phyloP scores from a whole-genome alignment of 2,797 vertebrate species.

The Muscicapa comitata region DNA sequence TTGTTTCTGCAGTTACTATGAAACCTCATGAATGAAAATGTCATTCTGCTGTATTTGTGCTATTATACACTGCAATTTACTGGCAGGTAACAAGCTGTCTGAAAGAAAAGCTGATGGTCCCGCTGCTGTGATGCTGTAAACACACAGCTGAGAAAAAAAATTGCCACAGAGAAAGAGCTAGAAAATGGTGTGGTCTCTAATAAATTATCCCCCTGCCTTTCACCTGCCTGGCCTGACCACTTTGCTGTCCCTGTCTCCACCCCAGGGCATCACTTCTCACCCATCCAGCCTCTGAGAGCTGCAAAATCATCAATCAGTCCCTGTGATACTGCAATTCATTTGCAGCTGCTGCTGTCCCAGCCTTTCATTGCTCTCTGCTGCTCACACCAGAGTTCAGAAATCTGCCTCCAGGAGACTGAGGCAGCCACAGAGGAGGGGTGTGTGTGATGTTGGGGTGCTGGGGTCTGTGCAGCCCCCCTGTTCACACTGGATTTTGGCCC shows the following conservation, averaged over 20 bases:
- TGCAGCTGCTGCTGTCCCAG: not conserved
- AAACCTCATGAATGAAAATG: slow-evolving; percentile 49
- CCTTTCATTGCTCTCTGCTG: not conserved
- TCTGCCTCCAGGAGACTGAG: not conserved
- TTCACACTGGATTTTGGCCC: fast-evolving
- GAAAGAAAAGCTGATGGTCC: not conserved
- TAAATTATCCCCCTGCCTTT: not conserved
- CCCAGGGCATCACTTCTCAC: not conserved
- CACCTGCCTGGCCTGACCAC: not conserved
- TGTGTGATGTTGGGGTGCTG: not conserved
- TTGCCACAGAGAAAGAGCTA: not conserved
- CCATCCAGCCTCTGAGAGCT: not conserved
- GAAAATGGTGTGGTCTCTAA: not conserved
- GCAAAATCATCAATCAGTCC: not conserved
- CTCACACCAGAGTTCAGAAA: not conserved
- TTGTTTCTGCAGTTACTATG: slow-evolving; percentile 6
- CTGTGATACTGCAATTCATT: not conserved
- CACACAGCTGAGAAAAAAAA: not conserved
- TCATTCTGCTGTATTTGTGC: not conserved
- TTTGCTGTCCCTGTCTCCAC: not conserved
- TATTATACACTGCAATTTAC: not conserved
- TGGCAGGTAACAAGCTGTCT: not conserved
- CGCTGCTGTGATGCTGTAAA: not conserved
- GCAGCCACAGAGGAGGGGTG: not conserved
- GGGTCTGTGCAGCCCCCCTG: not conserved